Conservation (phyloP, 2,888 invertebrate species). For the Temnothorax ravouxi region DNA sequence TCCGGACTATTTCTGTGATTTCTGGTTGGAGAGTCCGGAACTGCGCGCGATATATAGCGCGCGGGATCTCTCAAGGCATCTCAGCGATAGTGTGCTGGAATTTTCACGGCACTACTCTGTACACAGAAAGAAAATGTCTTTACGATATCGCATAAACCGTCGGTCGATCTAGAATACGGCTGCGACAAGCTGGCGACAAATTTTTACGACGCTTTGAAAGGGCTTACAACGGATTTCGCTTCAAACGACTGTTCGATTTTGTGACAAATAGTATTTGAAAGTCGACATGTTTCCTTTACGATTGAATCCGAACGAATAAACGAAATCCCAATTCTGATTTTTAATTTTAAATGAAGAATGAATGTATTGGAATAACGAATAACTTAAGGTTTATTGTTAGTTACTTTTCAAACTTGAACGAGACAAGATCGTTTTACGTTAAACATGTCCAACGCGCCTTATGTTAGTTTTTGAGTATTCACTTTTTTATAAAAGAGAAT, state of each 20-base stretch:
- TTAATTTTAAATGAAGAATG: not conserved
- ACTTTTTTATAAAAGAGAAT: slow-evolving; percentile 10
- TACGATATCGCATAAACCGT: slow-evolving; percentile 27
- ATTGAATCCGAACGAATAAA: not conserved
- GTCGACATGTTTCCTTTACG: not conserved
- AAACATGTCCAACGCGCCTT: not conserved
- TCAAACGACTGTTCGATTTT: slow-evolving; percentile 11
- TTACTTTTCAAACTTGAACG: not conserved
- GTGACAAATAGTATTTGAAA: not conserved
- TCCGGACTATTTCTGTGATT: slow-evolving; percentile 36
- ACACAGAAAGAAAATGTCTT: slow-evolving; percentile 29
- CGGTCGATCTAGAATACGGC: slow-evolving; percentile 4
- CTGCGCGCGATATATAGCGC: slow-evolving; percentile 19
- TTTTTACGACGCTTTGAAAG: slow-evolving; percentile 26
- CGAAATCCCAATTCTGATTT: not conserved
- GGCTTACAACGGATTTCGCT: slow-evolving; percentile 8
- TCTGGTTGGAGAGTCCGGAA: slow-evolving; percentile 38
- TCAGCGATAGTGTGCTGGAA: slow-evolving; percentile 21
- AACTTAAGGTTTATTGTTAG: not conserved
- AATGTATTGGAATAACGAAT: slow-evolving; percentile 12
- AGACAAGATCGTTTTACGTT: not conserved
- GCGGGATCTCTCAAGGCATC: slow-evolving; percentile 4
- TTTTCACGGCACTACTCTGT: slow-evolving; percentile 35
- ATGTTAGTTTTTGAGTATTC: not conserved
- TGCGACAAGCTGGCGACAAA: slow-evolving; percentile 35